Base-by-base conservation (phyloP, 2,113 vertebrate genomes). In the Pycnonotus jocosus region DNA sequence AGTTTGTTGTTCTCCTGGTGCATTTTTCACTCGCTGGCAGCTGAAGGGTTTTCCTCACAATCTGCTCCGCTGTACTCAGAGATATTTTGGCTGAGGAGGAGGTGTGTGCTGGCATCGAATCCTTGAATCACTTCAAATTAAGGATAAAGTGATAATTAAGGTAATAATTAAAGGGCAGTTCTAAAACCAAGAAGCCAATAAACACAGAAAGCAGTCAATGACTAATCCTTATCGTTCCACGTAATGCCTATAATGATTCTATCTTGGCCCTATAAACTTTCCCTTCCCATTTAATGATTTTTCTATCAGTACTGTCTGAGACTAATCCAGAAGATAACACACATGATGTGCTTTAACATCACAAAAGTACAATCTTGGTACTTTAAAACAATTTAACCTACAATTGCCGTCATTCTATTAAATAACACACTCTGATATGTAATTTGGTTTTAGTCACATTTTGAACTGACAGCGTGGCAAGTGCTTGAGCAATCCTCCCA, bases 401-500 rank as follows among this genome's bases (percentile, higher is more conserved):
- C 27, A 79, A 35, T 11, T 50, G 57, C 8, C 35, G 62, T 28
- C 30, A 20, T 30, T 48, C 61, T n/a, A 40, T 27, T 24, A 28
- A 50, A 73, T 48, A 42, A 35, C n/a, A 60, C 58, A 12, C 31
- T 14, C 25, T 83, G 47, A 23, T 24, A 19, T 20, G 40, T 33
- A 28, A 76, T 47, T 89, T 76, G 38, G 1, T 68, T 82, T 76
- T 28, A 62, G 71, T 77, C 21, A 69, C 40, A 69, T 83, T 69
- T 82, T 51, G 28, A n/a, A 44, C 48, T 40, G 35, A 68, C 6
- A 54, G 35, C 6, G 2, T 5, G 1, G 22, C 6, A 7, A 62
- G 6, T 2, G 53, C n/a, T n/a, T 1, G 0, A 73, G 50, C 28
- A 56, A 42, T 5, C 8, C 40, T 37, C 31, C 1, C 5, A 44